Evolutionary conservation across 1,140 invertebrate species (phyloP), one percentile per base, ranked within the genome.

Genomic region (Drosophila hydei): DNA sequence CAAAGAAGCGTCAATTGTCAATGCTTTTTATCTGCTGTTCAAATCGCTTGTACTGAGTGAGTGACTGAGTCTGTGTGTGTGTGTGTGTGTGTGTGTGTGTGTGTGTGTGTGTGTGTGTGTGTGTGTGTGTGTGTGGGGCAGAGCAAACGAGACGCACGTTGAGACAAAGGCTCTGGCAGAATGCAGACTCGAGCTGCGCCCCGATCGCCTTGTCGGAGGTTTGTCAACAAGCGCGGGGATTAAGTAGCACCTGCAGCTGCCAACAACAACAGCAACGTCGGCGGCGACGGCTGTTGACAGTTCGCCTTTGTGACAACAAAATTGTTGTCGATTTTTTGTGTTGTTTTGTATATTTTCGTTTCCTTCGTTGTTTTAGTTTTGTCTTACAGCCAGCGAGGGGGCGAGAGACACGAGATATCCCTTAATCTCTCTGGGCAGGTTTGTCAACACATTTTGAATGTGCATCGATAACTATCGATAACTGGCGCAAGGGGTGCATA

Each of bases 281-380:
- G 2, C 40, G 23, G 1, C 33, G 14, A 23, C 65, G 38, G 50
- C 67, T 81, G 80, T 88, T 87, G 83, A 87, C 83, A 87, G 83
- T 87, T 87, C 73, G 65, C 68, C 68, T 85, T 85, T 85, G 74
- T 87, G 83, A 87, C 81, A 87, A 81, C 83, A 87, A 87, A 87
- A 87, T 87, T 87, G 83, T 81, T 81, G 78, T 81, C 62, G 60
- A 70, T 43, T 76, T 52, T 64, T 71, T 33, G 12, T 12, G 7
- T 42, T 61, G 7, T 16, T 11, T 30, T 33, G 16, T 8, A 12
- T 38, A 3, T 14, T 52, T 50, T 42, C 12, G 1, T 48, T 16
- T 33, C n/a, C n/a, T 5, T 45, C 38, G 33, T 50, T 76, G 9
- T 62, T 54, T 40, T 33, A 47, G 23, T 63, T 69, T 48, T 56